Evolutionary conservation across 1,140 invertebrate genomes (phyloP).

Genomic region (Archivesica marissinica): DNA sequence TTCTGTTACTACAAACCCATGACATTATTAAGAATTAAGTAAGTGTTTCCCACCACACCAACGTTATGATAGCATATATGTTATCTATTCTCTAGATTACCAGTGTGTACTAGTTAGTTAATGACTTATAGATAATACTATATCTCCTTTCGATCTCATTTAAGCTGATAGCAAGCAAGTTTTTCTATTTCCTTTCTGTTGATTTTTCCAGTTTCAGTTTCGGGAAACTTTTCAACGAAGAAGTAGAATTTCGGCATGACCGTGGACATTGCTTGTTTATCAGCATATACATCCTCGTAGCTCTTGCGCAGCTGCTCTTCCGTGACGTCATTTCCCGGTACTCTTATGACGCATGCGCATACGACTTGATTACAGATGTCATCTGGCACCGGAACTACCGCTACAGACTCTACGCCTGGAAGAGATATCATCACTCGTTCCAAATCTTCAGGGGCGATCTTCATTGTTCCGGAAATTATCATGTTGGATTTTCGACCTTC

Average conservation of each 20-base stretch:
- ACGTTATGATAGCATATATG: too few relatives aligned
- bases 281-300: background rate
- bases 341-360: slow-evolving; percentile 43
- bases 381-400: slow-evolving; percentile 54
- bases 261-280: slow-evolving; percentile 26
- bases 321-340: background rate
- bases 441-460: slow-evolving; percentile 40
- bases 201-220: slow-evolving; percentile 16
- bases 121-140: too few relatives aligned
- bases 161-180: too few relatives aligned
- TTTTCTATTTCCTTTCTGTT: slow-evolving; percentile 6
- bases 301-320: background rate
- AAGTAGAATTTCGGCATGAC: slow-evolving; percentile 36
- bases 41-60: too few relatives aligned
- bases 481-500: slow-evolving; percentile 51
- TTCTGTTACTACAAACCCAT: too few relatives aligned
- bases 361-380: slow-evolving; percentile 25
- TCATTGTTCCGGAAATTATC: slow-evolving; percentile 48
- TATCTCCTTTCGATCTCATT: too few relatives aligned
- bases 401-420: slow-evolving; percentile 19
- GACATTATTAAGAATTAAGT: too few relatives aligned
- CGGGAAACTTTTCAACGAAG: slow-evolving; percentile 35
- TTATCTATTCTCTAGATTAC: too few relatives aligned
- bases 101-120: too few relatives aligned
- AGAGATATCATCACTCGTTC: slow-evolving; percentile 30